These are phyloP conservation scores for Beris morrisii DNA, from an alignment of 2,888 invertebrate genomes.

Conservation along the genomic window DNA sequence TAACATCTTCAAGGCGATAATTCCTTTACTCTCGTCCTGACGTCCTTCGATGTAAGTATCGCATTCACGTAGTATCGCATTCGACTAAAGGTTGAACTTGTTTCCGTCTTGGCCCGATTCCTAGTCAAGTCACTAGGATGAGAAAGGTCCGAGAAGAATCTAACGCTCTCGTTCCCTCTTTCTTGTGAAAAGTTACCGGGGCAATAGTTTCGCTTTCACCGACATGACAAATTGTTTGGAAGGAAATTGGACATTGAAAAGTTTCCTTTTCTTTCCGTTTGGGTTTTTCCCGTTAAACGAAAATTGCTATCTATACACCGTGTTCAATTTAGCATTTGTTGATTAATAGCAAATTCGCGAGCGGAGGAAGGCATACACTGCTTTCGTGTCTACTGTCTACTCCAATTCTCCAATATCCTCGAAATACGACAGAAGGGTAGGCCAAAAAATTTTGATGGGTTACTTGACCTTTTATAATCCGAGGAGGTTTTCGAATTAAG, in stretches of 20 bases:
- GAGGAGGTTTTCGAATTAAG: conserved; percentile 1
- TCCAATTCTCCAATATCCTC: neutral
- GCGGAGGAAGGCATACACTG: neutral
- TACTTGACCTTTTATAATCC: conserved; percentile 15
- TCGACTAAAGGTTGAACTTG: too few relatives aligned
- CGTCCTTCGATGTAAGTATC: neutral
- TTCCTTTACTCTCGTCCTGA: neutral
- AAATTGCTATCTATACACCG: neutral
- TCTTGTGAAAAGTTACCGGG: neutral
- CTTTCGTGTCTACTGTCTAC: conserved; percentile 1
- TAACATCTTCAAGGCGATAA: neutral
- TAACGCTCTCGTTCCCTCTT: neutral
- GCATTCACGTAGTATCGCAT: too few relatives aligned
- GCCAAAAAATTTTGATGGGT: conserved; percentile 11
- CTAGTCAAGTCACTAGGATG: neutral
- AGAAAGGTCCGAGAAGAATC: neutral
- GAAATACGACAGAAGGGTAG: neutral
- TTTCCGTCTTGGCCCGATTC: neutral
- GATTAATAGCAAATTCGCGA: conserved; percentile 26
- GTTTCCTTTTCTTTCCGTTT: conserved; percentile 3
- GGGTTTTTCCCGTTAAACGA: neutral
- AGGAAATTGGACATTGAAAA: conserved; percentile 24
- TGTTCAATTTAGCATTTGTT: conserved; percentile 26
- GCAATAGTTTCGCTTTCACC: conserved; percentile 1
- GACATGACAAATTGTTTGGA: conserved; percentile 27